Percentiles rank a stretch among this genome's conserved stretches.
phyloP scores from a whole-genome alignment of 2,888 invertebrate genomes.

The Drosophila acutilabella region DNA sequence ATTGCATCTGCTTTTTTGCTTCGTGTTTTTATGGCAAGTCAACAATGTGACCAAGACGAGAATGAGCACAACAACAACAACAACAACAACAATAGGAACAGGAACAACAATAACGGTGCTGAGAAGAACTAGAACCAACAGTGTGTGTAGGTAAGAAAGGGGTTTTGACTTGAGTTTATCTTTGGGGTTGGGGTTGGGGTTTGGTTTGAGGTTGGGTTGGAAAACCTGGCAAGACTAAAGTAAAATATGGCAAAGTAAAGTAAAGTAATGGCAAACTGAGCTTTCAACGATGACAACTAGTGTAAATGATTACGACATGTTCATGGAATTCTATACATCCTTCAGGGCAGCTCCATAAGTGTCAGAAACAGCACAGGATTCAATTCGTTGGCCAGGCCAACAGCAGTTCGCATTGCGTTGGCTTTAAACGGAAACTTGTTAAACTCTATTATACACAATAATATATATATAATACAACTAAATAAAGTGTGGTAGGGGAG shows the following conservation, averaged over 20 bases:
- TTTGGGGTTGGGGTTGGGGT: background rate
- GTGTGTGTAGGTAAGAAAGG: conserved; percentile 2
- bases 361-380: conserved; percentile 67
- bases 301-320: conserved; percentile 78
- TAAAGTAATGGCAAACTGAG: conserved; percentile 20
- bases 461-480: background rate
- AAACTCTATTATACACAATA: conserved; percentile 6
- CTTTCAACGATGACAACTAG: conserved; percentile 72
- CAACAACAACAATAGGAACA: conserved; percentile 2
- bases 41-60: conserved; percentile 66
- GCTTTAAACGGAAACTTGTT: too few species aligned
- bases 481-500: background rate
- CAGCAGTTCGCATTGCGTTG: conserved; percentile 14
- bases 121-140: conserved; percentile 26
- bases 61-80: conserved; percentile 27
- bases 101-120: conserved; percentile 6
- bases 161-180: background rate
- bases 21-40: conserved; percentile 71
- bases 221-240: conserved; percentile 17
- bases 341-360: conserved; percentile 64
- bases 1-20: conserved; percentile 57
- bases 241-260: conserved; percentile 18
- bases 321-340: conserved; percentile 46
- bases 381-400: conserved; percentile 64
- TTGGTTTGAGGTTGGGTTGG: background rate